Percentiles rank a stretch among this genome's conserved stretches.
These are phyloP conservation scores for Calycopis cecrops DNA, from an alignment of 1,140 invertebrate species.

Conservation along the genomic window DNA sequence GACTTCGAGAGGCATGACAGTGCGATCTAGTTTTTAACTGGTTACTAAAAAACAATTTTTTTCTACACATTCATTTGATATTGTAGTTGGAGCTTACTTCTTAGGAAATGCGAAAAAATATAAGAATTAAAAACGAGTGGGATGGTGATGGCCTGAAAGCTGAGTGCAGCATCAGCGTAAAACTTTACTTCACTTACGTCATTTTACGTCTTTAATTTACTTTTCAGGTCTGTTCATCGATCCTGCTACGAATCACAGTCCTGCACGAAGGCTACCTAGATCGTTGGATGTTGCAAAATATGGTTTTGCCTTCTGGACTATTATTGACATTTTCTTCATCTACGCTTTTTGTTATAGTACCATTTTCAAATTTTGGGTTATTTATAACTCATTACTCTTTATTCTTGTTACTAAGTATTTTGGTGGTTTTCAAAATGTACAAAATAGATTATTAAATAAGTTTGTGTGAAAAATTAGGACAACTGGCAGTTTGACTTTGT, in stretches of 20 bases:
- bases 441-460: constrained; percentile 49
- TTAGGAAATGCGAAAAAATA: no score
- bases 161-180: no score
- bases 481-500: not conserved
- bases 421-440: constrained; percentile 63
- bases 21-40: no score
- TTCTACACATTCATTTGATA: no score
- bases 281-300: constrained; percentile 40
- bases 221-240: constrained; percentile 54
- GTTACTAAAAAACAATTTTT: no score
- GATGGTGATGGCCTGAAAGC: no score
- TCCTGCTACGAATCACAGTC: constrained; percentile 31
- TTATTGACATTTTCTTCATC: constrained; percentile 48
- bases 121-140: no score
- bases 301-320: constrained; percentile 53
- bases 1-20: no score
- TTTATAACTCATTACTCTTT: constrained; percentile 53
- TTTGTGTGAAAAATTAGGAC: constrained; percentile 7
- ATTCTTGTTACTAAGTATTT: constrained; percentile 53
- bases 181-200: no score
- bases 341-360: constrained; percentile 42
- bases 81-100: no score
- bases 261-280: constrained; percentile 33
- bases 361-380: constrained; percentile 55
- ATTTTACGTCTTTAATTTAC: constrained; percentile 19